Conservation (phyloP, 2,888 invertebrate genomes). For the Euproctis similis region DNA sequence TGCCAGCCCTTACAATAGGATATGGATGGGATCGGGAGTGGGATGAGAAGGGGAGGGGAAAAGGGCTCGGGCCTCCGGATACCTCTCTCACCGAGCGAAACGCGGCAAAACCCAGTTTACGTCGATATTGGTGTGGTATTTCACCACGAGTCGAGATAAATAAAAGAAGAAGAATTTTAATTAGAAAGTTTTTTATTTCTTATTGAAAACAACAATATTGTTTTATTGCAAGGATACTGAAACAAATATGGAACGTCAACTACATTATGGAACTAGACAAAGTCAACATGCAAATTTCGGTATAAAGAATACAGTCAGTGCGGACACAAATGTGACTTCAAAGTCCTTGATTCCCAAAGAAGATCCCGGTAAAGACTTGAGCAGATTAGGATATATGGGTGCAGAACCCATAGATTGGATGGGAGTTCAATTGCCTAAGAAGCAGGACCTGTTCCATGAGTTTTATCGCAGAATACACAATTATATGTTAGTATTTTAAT, state of each 20-base stretch:
- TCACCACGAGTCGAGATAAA: no score
- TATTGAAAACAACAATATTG: no score
- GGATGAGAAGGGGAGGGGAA: no score
- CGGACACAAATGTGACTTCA: conserved; percentile 20
- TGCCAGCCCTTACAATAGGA: no score
- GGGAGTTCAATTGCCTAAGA: conserved; percentile 78
- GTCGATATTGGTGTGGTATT: no score
- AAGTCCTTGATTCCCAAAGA: conserved; percentile 30
- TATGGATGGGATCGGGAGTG: no score
- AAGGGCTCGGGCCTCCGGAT: no score
- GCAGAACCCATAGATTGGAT: conserved; percentile 79
- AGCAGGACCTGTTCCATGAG: conserved; percentile 80
- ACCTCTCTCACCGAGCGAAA: no score
- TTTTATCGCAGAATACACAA: conserved; percentile 79
- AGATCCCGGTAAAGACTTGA: conserved; percentile 62
- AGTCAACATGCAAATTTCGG: conserved; percentile 17
- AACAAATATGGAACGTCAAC: conserved; percentile 31
- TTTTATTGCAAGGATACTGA: conserved; percentile 28
- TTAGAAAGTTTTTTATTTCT: no score
- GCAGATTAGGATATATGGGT: conserved; percentile 74
- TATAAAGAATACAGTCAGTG: conserved; percentile 9
- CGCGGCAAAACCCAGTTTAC: no score
- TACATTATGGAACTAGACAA: conserved; percentile 35
- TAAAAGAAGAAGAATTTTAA: no score
- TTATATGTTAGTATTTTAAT: conserved; percentile 76